phyloP scores from a whole-genome alignment of 1,140 invertebrate genomes.

The Conopomorpha cramerella region DNA sequence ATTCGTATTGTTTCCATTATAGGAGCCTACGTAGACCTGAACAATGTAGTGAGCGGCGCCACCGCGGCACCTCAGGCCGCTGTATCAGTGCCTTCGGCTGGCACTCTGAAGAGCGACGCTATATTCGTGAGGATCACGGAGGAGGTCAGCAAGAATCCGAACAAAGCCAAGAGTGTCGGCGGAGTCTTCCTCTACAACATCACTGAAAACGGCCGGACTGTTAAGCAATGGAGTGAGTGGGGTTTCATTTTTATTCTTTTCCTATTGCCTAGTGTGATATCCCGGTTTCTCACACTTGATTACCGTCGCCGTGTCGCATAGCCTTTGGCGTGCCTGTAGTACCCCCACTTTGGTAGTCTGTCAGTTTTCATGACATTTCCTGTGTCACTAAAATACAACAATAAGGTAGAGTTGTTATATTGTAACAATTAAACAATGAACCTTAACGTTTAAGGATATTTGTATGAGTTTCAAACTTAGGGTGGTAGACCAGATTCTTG shows the following conservation, averaged over 20 bases:
- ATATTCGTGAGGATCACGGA: constrained; percentile 80
- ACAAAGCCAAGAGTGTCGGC: constrained; percentile 77
- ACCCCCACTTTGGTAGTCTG: too few species aligned
- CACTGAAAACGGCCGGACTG: constrained; percentile 75
- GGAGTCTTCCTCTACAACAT: constrained; percentile 87
- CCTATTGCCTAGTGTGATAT: too few species aligned
- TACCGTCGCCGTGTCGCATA: too few species aligned
- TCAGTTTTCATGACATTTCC: too few species aligned
- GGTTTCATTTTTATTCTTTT: not conserved
- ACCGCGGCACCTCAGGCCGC: constrained; percentile 7
- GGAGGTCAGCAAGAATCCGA: constrained; percentile 71
- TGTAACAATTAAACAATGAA: too few species aligned
- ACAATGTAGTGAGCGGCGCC: constrained; percentile 38
- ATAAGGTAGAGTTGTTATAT: too few species aligned
- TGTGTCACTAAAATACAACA: too few species aligned
- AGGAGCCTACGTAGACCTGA: constrained; percentile 86
- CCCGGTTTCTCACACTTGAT: too few species aligned
- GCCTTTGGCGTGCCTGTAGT: too few species aligned
- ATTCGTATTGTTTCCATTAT: constrained; percentile 37
- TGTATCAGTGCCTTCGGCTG: constrained; percentile 8
- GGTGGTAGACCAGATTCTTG: too few species aligned
- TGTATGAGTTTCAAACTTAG: too few species aligned
- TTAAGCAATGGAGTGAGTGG: constrained; percentile 86
- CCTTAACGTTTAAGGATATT: too few species aligned
- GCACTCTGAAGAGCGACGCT: constrained; percentile 72